Evolutionary conservation across 92 coral and sea anemone genomes (phyloP), one percentile per base, ranked within the genome.

Genomic region (Phenganax stokvisi): DNA sequence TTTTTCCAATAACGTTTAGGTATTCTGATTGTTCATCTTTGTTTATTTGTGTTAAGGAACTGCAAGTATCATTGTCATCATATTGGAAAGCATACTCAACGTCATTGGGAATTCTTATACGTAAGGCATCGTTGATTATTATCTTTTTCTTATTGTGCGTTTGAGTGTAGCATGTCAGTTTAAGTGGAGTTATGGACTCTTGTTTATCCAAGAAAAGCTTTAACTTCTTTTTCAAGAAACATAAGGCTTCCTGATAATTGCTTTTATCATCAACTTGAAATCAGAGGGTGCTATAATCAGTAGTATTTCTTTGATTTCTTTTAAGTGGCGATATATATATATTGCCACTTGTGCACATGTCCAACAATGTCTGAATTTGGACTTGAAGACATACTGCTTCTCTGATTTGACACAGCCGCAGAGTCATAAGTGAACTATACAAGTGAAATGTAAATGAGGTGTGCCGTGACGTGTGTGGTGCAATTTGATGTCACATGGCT

Each of bases 1-100:
- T 87, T 82, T 86, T 86, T 16, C 87, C 87, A 73, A 87, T 82
- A 71, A 76, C 84, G 57, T 78, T 77, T 58, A 79, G 70, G 16
- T 13, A 20, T 13, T 59, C 65, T 59, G 15, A 20, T 13, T 13
- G 25, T 59, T 20, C 65, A 13, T 13, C 65, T 1, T 59, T 20
- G 65, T 0, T 20, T 59, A 13, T 59, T 59, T 20, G 65, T 13
- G 16, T 20, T 13, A 59, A 13, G 65, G 65, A 59, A 59, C 65
- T 59, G 65, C 0, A 13, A 59, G 25, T 13, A 6, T 59, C 65
- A 59, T 20, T 13, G 15, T 59, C 65, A 59, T 59, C 16, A 20
- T 59, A 56, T 71, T 86, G 87, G 65, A 84, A 84, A 61, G 84
- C 25, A 70, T 81, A 84, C 84, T 84, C 87, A 6, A 79, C 4